Percentiles rank a stretch among this genome's conserved stretches.
Conservation (phyloP, 2,797 vertebrate species). For the Phoebastria nigripes region DNA sequence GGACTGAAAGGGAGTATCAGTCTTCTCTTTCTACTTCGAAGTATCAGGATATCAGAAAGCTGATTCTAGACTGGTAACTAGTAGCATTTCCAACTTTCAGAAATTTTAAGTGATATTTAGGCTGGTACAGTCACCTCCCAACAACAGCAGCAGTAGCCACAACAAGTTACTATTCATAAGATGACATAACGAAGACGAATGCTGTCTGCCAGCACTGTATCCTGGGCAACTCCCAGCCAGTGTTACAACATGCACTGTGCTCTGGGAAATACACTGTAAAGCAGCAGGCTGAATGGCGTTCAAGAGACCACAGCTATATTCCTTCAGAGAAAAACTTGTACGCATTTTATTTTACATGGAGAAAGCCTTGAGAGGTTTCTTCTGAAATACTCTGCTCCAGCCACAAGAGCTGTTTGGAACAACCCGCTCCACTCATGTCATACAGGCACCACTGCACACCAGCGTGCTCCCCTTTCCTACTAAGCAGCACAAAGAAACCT, state of each 20-base stretch:
- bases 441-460: background rate
- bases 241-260: background rate
- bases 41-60: background rate
- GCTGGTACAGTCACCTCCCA: background rate
- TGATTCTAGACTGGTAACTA: background rate
- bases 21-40: background rate
- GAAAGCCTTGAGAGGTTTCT: background rate
- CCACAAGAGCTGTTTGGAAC: background rate
- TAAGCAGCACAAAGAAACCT: background rate
- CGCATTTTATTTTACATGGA: background rate
- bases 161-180: background rate
- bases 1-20: background rate
- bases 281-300: background rate
- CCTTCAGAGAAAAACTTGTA: background rate
- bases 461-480: background rate
- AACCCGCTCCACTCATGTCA: accelerated
- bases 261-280: background rate
- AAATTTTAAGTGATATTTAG: background rate
- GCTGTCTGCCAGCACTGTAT: background rate
- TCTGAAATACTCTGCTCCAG: background rate
- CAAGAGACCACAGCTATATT: background rate
- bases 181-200: background rate
- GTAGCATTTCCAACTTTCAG: background rate
- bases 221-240: background rate
- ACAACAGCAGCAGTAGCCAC: background rate